A percentile compares a stretch with the other conserved stretches of the same genome.
Conservation (phyloP, 1,140 invertebrate genomes). For the Drosophila sulfurigaster region DNA sequence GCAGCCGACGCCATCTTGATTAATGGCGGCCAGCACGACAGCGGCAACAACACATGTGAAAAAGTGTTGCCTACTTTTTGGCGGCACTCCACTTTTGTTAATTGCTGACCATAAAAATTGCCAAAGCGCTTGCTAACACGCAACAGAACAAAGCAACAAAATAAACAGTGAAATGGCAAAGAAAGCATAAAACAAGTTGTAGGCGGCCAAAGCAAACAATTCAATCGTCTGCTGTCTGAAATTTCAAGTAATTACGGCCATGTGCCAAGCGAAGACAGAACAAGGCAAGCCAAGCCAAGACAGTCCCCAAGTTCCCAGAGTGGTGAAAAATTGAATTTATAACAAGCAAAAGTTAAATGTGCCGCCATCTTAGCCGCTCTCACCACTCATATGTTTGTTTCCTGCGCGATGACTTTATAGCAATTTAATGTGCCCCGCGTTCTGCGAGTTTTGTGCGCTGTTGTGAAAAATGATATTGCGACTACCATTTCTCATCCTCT, state of each 20-base stretch:
- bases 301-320: constrained; percentile 32
- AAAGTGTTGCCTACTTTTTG: constrained; percentile 75
- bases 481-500: constrained; percentile 16
- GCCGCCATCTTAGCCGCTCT: neutral
- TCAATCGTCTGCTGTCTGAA: constrained; percentile 43
- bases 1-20: constrained; percentile 54
- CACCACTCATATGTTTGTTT: constrained; percentile 43
- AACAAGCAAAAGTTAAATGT: constrained; percentile 76
- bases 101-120: constrained; percentile 71
- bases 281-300: neutral
- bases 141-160: constrained; percentile 18
- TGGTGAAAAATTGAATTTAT: constrained; percentile 75
- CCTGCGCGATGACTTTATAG: constrained; percentile 72
- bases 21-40: constrained; percentile 69
- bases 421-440: constrained; percentile 72
- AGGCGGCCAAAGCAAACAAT: constrained; percentile 45
- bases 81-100: constrained; percentile 60
- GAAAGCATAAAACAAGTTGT: neutral
- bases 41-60: constrained; percentile 36
- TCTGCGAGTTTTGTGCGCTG: constrained; percentile 20
- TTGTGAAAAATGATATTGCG: constrained; percentile 73
- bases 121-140: constrained; percentile 61
- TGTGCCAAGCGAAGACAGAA: neutral
- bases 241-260: constrained; percentile 46
- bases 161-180: constrained; percentile 29